Evolutionary conservation across 2,888 invertebrate genomes (phyloP).

Genomic region (Dryomyza anilis): DNA sequence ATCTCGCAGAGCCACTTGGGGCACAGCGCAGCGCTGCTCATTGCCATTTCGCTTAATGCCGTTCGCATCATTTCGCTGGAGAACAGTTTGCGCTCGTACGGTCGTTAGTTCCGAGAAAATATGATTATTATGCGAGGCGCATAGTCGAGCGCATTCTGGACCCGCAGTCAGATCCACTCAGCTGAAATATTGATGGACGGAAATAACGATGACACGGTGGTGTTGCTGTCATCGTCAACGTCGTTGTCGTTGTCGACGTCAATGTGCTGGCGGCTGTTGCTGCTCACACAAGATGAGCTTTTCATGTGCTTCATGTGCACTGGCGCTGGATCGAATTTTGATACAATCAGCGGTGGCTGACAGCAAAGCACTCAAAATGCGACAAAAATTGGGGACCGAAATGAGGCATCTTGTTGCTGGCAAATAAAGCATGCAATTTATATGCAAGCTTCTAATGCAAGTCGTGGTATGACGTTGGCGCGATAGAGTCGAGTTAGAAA

Average conservation of each 20-base stretch:
- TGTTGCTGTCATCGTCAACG: neutral
- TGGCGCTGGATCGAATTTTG: neutral
- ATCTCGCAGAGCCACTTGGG: neutral
- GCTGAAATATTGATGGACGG: slow-evolving; percentile 24
- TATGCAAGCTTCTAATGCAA: too few relatives aligned
- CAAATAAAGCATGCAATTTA: slow-evolving; percentile 27
- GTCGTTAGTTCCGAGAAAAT: slow-evolving; percentile 21
- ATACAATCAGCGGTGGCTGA: neutral
- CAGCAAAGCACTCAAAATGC: neutral
- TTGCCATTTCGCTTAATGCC: slow-evolving; percentile 15
- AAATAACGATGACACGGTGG: slow-evolving; percentile 18
- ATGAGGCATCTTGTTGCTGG: slow-evolving; percentile 38
- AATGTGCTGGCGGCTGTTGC: neutral
- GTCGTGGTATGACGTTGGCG: too few relatives aligned
- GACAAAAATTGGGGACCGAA: neutral
- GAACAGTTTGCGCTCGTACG: slow-evolving; percentile 6
- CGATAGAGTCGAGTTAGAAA: too few relatives aligned
- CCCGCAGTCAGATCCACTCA: neutral
- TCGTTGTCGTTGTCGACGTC: neutral
- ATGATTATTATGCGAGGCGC: slow-evolving; percentile 18
- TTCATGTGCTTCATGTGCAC: neutral
- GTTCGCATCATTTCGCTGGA: slow-evolving; percentile 11
- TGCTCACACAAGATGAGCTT: too few relatives aligned
- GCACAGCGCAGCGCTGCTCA: neutral
- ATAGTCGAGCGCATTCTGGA: neutral